Conservation (phyloP, 1,140 invertebrate species). For the Papilio machaon region DNA sequence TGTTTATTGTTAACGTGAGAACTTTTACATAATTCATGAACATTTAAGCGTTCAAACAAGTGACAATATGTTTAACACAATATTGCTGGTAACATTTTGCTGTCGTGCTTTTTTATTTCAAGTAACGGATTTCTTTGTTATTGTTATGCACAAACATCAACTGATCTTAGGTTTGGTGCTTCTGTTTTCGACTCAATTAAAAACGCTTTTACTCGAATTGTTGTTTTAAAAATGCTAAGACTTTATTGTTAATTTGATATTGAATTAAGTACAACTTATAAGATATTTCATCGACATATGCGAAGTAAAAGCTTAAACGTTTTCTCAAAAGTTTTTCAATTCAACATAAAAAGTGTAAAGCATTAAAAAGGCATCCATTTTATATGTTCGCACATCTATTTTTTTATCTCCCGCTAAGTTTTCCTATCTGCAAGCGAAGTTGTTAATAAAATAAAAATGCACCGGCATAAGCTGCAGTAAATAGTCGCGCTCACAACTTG, state of each 20-base stretch:
- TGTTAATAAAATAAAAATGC: conserved; percentile 52
- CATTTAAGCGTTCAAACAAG: conserved; percentile 72
- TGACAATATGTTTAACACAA: conserved; percentile 72
- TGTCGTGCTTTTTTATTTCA: conserved; percentile 33
- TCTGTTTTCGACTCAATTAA: too few relatives aligned
- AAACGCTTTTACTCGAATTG: too few relatives aligned
- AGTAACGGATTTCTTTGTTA: background rate
- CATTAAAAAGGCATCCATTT: conserved; percentile 4
- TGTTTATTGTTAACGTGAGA: conserved; percentile 42
- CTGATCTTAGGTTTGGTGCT: too few relatives aligned
- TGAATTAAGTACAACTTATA: too few relatives aligned
- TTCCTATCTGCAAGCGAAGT: conserved; percentile 37
- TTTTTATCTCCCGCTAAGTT: conserved; percentile 18
- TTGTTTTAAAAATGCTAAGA: too few relatives aligned
- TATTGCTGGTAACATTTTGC: conserved; percentile 56
- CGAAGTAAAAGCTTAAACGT: too few relatives aligned
- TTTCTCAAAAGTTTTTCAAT: background rate
- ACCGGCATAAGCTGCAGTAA: conserved; percentile 67
- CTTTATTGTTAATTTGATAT: too few relatives aligned
- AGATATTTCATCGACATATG: too few relatives aligned
- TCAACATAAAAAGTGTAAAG: conserved; percentile 43
- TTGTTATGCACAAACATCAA: too few relatives aligned
- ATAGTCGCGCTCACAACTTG: conserved; percentile 54
- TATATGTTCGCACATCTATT: conserved; percentile 16
- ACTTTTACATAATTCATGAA: conserved; percentile 79